Base-by-base conservation (phyloP, 2,113 vertebrate genomes). In the Microcebus griseorufus region DNA sequence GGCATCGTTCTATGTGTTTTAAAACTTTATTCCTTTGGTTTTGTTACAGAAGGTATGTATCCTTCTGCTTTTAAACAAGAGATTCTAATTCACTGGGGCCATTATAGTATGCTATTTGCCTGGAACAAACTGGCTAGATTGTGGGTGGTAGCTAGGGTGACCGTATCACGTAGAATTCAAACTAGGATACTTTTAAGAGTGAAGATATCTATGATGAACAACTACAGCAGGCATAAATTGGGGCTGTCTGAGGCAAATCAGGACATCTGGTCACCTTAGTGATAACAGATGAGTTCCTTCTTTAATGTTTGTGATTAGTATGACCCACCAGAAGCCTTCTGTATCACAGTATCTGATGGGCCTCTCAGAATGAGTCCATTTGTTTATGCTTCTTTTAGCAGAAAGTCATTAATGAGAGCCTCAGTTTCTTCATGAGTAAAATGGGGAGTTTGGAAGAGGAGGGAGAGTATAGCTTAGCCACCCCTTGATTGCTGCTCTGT, bases 351-450 rank as follows among this genome's bases (percentile, higher is more conserved):
- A 55, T 64, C 69, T 39, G n/a, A 73, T 27, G 62, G 78, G 42
- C 53, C n/a, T 55, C n/a, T 94, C 53, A 5, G 73, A 96, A 58
- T 25, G 60, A 94, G 53, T 76, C 55, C 29, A 25, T 62, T 72
- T 12, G 39, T 53, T 32, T 84, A 48, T 84, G 27, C 16, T 37
- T 45, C 84, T 48, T 75, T 65, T 14, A 39, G 64, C 12, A 62
- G 84, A 45, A 69, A 88, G 76, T 55, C 72, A 78, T 51, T 37
- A 39, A 6, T 7, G 42, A 91, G 60, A 84, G 25, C 16, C 18
- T 42, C 17, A 1, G 70, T 80, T 88, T 83, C 45, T 62, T 87
- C 9, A 2, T 25, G 12, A 92, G 75, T 75, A 17, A 73, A n/a
- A 53, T 51, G 67, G 64, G 64, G 82, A 67, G 42, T 65, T 9